Evolutionary conservation across 2,113 vertebrate species (phyloP).

Genomic region (Vulpes vulpes): DNA sequence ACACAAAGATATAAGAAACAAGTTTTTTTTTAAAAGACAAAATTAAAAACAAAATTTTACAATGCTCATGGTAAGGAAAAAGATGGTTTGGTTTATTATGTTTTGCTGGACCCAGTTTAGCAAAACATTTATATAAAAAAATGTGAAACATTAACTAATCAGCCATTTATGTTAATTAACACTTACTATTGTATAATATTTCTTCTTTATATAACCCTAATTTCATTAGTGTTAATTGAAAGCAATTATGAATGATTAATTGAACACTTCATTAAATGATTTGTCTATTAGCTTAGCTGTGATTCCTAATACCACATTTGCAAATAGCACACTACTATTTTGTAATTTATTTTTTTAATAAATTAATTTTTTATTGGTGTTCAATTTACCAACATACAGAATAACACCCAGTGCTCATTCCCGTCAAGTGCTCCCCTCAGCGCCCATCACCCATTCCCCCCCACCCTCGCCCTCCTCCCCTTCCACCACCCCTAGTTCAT

Average conservation of each 20-base stretch:
- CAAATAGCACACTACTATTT: background rate
- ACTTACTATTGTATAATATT: background rate
- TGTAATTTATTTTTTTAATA: too few relatives aligned
- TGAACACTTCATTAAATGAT: background rate
- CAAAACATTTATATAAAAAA: background rate
- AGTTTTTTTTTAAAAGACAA: background rate
- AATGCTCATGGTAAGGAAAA: background rate
- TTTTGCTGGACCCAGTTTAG: background rate
- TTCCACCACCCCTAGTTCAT: too few relatives aligned
- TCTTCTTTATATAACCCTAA: background rate
- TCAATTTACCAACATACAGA: too few relatives aligned
- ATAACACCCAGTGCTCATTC: too few relatives aligned
- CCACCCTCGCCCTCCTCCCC: too few relatives aligned
- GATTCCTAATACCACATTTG: background rate
- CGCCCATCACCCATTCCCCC: too few relatives aligned
- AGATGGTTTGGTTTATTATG: background rate
- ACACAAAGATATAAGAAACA: background rate
- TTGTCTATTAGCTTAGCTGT: background rate
- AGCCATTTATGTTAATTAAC: background rate
- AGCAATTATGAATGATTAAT: constrained; percentile 44
- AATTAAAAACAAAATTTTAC: background rate
- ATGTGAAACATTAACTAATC: background rate
- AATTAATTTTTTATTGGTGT: too few relatives aligned
- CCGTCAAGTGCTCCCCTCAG: too few relatives aligned
- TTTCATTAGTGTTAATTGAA: background rate